Evolutionary conservation across 2,797 vertebrate species (phyloP), one percentile per base, ranked within the genome.

Genomic region (Chloroceryle inda): DNA sequence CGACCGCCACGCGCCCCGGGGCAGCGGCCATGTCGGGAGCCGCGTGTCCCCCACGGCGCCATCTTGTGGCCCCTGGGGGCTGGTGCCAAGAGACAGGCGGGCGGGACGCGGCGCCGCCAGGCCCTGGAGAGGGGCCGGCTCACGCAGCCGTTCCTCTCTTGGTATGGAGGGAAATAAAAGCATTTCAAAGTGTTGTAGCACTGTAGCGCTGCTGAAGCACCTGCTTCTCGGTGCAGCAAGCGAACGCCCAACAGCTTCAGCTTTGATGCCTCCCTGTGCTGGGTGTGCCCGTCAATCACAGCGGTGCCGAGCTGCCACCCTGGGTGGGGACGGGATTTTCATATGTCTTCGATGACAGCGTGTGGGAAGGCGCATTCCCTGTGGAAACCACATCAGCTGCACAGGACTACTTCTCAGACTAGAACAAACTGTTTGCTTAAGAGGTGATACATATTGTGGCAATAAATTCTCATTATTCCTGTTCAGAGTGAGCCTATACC

Each of bases 1-100:
- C 1, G 15, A 13, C 40, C 2, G 1, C 44, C 0, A 1, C 2
- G 11, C 2, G 0, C 4, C 20, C 5, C 27, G 1, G 3, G 4
- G 4, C 2, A 2, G n/a, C 27, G 2, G 81, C 78, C 92, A 82
- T 82, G 0, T 53, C 20, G 14, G n/a, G 3, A 14, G 9, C 5
- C 1, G 14, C 8, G 1, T 16, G 19, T 7, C 17, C 1, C 0
- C 3, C 45, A 4, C 15, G 44, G 72, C 85, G 72, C 95, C 91
- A 80, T 94, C 93, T 94, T 74, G 79, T 31, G 91, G 68, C 17
- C 7, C 3, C 23, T 49, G 37, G 12, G 35, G 52, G 81, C 10
- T 3, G 47, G 13, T 2, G 78, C 4, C 44, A 3, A 42, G 12
- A 38, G 38, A 2, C 6, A 22, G 40, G 19, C 6, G 3, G 33